Evolutionary conservation across 2,888 invertebrate species (phyloP), one percentile per base, ranked within the genome.

Genomic region (Eugnorisma glareosa): DNA sequence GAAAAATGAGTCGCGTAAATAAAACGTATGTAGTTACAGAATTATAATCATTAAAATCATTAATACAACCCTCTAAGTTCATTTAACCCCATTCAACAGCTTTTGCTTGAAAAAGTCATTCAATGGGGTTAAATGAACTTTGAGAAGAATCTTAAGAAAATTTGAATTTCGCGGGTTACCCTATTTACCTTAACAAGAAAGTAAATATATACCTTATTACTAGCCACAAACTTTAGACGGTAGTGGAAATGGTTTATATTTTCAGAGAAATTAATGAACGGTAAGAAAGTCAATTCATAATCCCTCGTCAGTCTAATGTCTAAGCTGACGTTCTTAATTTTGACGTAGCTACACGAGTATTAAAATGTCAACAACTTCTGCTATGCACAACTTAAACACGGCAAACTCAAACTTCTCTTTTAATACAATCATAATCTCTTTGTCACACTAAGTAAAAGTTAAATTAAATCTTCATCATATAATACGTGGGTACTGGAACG

Each of bases 361-460:
- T 63, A 37, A 63, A 69, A 69, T 45, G 43, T 45, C 51, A 78
- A 51, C 51, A 63, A 68, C 51, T 78, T 63, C 6, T 31, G 10
- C 28, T 4, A 31, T 40, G 37, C 45, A 31, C 13, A 45, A 66
- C 35, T 31, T n/a, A 35, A 77, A 75, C 43, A 43, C 18, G 31
- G 40, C 31, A 37, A 67, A 51, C 28, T 35, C 28, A 59, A 78
- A 48, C 24, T 77, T 61, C 43, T 13, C 18, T 18, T 18, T 51
- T 51, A 57, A 35, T 78, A 63, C 24, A n/a, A n/a, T n/a, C n/a
- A 43, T 35, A 77, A 78, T 51, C 24, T 37, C 28, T 61, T 76
- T 64, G 28, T 43, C 18, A 43, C 24, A 43, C 51, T 24, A 24
- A 10, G 28, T 48, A 4, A 48, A 77, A 78, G 40, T 77, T 77